Evolutionary conservation across 2,797 vertebrate genomes (phyloP).

Genomic region (Odontamblyopus rebecca): DNA sequence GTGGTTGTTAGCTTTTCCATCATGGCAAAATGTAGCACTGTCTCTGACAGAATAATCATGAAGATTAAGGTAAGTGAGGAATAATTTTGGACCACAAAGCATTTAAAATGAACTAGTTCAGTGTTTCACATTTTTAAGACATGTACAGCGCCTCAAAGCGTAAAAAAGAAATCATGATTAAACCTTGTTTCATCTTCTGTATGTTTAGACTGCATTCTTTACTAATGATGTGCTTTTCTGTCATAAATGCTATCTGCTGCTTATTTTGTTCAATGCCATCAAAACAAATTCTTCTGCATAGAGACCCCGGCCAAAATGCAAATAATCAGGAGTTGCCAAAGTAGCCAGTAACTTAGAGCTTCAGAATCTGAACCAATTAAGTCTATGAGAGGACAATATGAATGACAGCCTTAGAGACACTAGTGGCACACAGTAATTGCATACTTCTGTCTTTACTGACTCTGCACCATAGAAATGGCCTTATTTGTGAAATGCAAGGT

Average conservation of each 20-base stretch:
- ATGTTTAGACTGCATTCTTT: neutral
- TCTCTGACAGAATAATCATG: no score
- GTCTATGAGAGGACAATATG: constrained; percentile 71
- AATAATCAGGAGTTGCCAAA: constrained; percentile 52
- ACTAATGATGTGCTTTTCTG: neutral
- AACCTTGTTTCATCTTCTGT: neutral
- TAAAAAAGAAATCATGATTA: neutral
- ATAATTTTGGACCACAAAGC: no score
- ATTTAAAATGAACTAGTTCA: no score
- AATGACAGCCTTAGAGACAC: constrained; percentile 80
- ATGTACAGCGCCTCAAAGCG: neutral
- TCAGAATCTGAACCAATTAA: constrained; percentile 78
- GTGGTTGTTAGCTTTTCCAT: no score
- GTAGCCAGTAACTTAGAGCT: constrained; percentile 61
- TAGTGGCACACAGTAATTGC: constrained; percentile 80
- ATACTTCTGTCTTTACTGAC: constrained; percentile 77
- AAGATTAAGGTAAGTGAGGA: no score
- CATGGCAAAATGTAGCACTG: no score
- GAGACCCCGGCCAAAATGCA: constrained; percentile 28
- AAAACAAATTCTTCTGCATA: neutral
- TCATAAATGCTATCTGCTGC: neutral
- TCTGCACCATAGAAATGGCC: constrained; percentile 85
- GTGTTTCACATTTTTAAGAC: no score
- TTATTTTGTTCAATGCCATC: neutral
- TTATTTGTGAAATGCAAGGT: constrained; percentile 75